Evolutionary conservation across 1,140 invertebrate species (phyloP).

Genomic region (Drosophila willistoni): DNA sequence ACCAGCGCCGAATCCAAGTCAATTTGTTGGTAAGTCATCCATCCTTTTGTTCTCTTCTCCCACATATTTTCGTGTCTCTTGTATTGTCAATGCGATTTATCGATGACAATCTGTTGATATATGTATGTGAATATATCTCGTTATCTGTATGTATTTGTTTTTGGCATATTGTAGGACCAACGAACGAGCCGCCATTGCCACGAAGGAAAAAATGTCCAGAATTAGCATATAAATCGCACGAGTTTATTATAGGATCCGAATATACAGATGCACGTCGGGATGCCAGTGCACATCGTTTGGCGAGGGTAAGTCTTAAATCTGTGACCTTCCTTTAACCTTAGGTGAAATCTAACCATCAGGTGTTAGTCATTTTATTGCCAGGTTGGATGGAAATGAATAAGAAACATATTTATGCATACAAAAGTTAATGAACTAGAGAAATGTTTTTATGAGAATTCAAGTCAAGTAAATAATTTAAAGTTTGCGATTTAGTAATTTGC

Average conservation of each 20-base stretch:
- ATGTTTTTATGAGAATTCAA: background rate
- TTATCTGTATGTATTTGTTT: slow-evolving; percentile 12
- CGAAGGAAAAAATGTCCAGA: slow-evolving; percentile 94
- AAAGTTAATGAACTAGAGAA: too few species aligned
- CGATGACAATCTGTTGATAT: slow-evolving; percentile 39
- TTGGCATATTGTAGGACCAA: slow-evolving; percentile 58
- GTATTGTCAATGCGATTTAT: slow-evolving; percentile 43
- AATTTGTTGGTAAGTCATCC: slow-evolving; percentile 76
- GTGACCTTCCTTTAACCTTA: slow-evolving; percentile 11
- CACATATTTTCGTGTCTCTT: slow-evolving; percentile 2
- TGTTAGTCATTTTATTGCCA: background rate
- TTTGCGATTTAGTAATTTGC: background rate
- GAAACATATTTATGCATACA: too few species aligned
- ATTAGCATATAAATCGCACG: slow-evolving; percentile 92
- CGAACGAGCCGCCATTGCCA: slow-evolving; percentile 91
- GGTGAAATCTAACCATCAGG: background rate
- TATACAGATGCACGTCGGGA: slow-evolving; percentile 79
- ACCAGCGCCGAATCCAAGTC: slow-evolving; percentile 85
- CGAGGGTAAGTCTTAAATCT: slow-evolving; percentile 66
- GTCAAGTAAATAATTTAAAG: background rate
- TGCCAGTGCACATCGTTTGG: slow-evolving; percentile 72
- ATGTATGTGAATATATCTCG: slow-evolving; percentile 26
- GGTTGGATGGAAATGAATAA: too few species aligned
- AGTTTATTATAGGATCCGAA: slow-evolving; percentile 88
- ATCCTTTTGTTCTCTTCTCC: slow-evolving; percentile 18